A percentile compares a stretch with the other conserved stretches of the same genome.
Conservation (phyloP, 92 coral and sea anemone genomes). For the Umimayanthus kanabou region DNA sequence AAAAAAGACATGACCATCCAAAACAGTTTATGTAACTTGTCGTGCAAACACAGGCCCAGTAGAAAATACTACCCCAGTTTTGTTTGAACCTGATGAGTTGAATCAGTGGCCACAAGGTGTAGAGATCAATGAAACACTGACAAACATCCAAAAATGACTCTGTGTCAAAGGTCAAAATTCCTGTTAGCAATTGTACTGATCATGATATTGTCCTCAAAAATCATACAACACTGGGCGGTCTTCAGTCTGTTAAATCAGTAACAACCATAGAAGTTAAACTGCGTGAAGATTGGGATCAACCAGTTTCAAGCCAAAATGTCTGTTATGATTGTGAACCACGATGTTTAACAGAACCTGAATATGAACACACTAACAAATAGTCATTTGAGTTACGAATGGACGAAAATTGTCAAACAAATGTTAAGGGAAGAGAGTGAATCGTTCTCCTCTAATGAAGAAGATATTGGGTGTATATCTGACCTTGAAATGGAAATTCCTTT, state of each 20-base stretch:
- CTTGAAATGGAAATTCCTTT: no score
- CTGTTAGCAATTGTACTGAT: conserved; percentile 42
- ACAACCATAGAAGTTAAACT: conserved; percentile 43
- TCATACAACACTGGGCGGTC: conserved; percentile 41
- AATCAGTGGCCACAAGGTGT: no score
- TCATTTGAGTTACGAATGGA: conserved; percentile 22
- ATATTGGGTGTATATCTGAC: no score
- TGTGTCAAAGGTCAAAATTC: conserved; percentile 31
- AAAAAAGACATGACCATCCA: no score
- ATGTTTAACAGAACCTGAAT: conserved; percentile 12
- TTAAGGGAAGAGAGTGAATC: conserved; percentile 54
- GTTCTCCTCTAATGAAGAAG: conserved; percentile 22
- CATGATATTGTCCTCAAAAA: conserved; percentile 39
- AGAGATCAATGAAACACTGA: no score
- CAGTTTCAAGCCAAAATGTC: conserved; percentile 16
- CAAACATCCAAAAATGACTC: no score
- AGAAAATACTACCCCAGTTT: no score
- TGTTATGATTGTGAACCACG: conserved; percentile 6
- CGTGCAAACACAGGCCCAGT: no score
- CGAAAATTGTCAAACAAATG: conserved; percentile 18
- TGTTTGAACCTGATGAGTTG: no score
- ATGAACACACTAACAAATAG: conserved; percentile 12
- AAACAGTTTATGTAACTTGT: no score
- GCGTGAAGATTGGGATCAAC: no score
- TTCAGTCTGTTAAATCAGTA: conserved; percentile 42